Evolutionary conservation across 2,113 vertebrate species (phyloP), one percentile per base, ranked within the genome.

Genomic region (Cygnus buccinator): DNA sequence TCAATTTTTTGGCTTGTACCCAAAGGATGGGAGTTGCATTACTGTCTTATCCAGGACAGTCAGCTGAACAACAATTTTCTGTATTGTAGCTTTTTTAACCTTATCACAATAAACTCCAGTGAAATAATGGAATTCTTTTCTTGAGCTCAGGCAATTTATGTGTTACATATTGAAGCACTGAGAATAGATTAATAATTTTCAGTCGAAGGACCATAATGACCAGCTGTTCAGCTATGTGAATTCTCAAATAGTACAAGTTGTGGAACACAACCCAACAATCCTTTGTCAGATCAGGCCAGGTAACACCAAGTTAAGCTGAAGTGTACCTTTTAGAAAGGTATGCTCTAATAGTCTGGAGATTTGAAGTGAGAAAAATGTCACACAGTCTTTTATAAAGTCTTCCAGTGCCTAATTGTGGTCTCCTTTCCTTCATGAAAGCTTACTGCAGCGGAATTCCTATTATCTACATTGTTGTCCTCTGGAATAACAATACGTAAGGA

Each of bases 61-160:
- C 33, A 48, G 22, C 31, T 77, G 72, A 77, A 73, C 37, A 88
- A 93, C 54, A 80, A 26, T 22, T 80, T 95, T 48, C 35, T 77
- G 26, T 50, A 35, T 50, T 62, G 50, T 17, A 79, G n/a, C 33
- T 74, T 80, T 92, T 87, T 59, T 21, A 89, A 65, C 13, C 43
- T 94, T 33, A 48, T 67, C 31, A 55, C 54, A 66, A 37, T 71
- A 66, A 87, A 83, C 9, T 86, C 31, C n/a, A 39, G n/a, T 50
- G 37, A 85, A 90, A 93, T 77, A 63, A 74, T 31, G 58, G 17
- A 96, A 71, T 85, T 72, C 8, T 93, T 66, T 90, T 87, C 43
- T 67, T 79, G 31, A 90, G 31, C 55, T 90, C 72, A 66, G 87
- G 15, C 9, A 73, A 90, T 73, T 89, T 70, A 15, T 65, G 21